Base-by-base conservation (phyloP, 2,113 vertebrate genomes). In the Ramphastos sulfuratus region DNA sequence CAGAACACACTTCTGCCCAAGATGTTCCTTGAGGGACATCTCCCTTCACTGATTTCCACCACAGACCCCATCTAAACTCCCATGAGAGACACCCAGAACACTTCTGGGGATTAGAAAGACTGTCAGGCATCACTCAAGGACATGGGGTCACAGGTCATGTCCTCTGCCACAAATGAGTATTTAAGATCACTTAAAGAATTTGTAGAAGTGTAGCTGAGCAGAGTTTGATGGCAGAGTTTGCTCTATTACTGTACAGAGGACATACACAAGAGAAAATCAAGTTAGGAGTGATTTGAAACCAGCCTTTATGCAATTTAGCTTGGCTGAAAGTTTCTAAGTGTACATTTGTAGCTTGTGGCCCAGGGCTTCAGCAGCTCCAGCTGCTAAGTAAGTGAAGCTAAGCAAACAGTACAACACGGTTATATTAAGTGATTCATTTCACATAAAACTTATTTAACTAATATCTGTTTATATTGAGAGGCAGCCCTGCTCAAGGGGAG, bases 31-130 rank as follows among this genome's bases (percentile, higher is more conserved):
- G 16, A 39, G 6, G 10, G 5, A 37, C 5, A 16, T 23, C 9
- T 46, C 5, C 9, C 21, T 33, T 44, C 28, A 23, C 35, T 59
- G 23, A 65, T 42, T 89, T 31, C 20, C 55, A 60, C 14, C 15
- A 64, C 2, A 4, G 4, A 24, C 20, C 31, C 67, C 31, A 59
- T 42, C 33, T 7, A 48, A 73, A 77, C 3, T 12, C 55, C 48
- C 0, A 0, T 25, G 25, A 55, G 39, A 33, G 20, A 20, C 44
- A 30, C 59, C 8, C 37, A 61, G 44, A 8, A 48, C 12, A 74
- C 15, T 5, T 3, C 3, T 23, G 15, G 7, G 12, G 7, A 9
- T 31, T 1, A 1, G 28, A 39, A 76, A 31, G 7, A 6, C 27
- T 50, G 33, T n/a, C 16, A 23, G 14, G 15, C 28, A 76, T 25